Evolutionary conservation across 2,888 invertebrate genomes (phyloP), one percentile per base, ranked within the genome.

Genomic region (Melanostoma mellinum): DNA sequence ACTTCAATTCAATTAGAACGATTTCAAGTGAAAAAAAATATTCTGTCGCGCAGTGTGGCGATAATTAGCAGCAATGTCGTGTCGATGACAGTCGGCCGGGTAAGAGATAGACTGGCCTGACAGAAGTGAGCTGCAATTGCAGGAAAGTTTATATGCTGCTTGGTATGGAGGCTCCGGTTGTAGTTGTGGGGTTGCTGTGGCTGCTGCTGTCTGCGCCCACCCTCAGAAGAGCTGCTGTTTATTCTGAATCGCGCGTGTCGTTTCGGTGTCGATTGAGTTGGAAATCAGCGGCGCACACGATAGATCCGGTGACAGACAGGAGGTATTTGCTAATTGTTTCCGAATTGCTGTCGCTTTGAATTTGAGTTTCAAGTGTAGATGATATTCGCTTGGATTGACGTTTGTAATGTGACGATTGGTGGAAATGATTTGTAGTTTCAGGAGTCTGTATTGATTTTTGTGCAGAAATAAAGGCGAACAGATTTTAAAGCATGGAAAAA

Each of bases 21-120:
- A 74, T 80, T 69, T 50, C 68, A 68, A 73, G 68, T 61, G 68
- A 69, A 79, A 74, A 74, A 61, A 69, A 74, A 69, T 56, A 69
- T 73, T 79, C 55, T 73, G 63, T 69, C 56, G 63, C 68, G 44
- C 68, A 68, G 38, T 63, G 74, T 52, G 50, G n/a, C 52, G 74
- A 74, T 74, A 80, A 80, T 80, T 74, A 80, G 79, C 79, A 60
- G 79, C 42, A 33, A 79, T 79, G 79, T 79, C 73, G 61, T 73
- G 55, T 42, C 73, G 78, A 73, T 78, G 78, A 79, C 76, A 76
- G 76, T 48, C 69, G 8, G 38, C 50, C 58, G 50, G 30, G 48
- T 52, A 32, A 72, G 35, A 40, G 69, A 61, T 56, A 52, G 36
- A 35, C 52, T 46, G 48, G 63, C 56, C 36, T 35, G 9, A 53